These are phyloP conservation scores for Siphamia tubifer DNA, from an alignment of 2,113 vertebrate species.

Conservation along the genomic window DNA sequence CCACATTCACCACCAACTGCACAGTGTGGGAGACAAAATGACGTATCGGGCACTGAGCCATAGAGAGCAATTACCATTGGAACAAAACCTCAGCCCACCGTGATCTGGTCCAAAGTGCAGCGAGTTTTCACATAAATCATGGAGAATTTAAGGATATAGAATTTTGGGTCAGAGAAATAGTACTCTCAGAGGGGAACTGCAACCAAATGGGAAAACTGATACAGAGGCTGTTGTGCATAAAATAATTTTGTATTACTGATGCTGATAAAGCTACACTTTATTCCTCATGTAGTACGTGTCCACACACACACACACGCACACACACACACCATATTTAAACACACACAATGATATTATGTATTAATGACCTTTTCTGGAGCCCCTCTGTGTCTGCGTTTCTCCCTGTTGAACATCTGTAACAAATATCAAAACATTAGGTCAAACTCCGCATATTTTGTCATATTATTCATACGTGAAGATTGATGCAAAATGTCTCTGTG, in stretches of 20 bases:
- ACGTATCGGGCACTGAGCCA: conserved; percentile 67
- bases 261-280: conserved; percentile 33
- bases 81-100: conserved; percentile 61
- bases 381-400: conserved; percentile 71
- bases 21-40: conserved; percentile 63
- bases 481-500: conserved; percentile 27
- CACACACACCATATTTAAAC: not conserved
- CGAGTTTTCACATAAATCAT: conserved; percentile 69
- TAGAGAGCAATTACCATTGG: conserved; percentile 73
- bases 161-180: conserved; percentile 29
- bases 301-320: not conserved
- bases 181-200: conserved; percentile 14
- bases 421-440: conserved; percentile 38
- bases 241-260: conserved; percentile 38
- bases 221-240: conserved; percentile 28
- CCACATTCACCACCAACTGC: conserved; percentile 47
- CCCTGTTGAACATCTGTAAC: conserved; percentile 77
- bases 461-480: not conserved
- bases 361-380: conserved; percentile 75
- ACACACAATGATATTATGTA: not conserved
- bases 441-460: not conserved
- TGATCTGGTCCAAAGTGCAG: conserved; percentile 55
- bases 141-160: conserved; percentile 40
- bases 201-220: conserved; percentile 28
- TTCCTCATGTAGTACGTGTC: conserved; percentile 5